A percentile compares a stretch with the other conserved stretches of the same genome.
Conservation (phyloP, 2,113 vertebrate genomes). For the Nesoenas mayeri region DNA sequence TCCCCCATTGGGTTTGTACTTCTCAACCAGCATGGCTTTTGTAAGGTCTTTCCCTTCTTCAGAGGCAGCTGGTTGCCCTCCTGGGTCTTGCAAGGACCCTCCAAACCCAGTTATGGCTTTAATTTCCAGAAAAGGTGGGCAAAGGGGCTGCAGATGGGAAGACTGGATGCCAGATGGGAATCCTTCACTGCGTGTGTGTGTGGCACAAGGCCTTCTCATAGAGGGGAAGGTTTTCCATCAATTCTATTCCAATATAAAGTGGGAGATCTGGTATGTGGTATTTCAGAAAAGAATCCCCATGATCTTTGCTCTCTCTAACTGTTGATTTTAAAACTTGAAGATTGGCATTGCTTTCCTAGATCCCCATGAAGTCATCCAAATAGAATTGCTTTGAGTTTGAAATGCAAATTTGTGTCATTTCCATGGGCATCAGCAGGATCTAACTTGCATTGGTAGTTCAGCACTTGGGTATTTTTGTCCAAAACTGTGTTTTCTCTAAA, state of each 20-base stretch:
- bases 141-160: neutral
- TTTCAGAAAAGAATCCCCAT: rapidly evolving
- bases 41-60: neutral
- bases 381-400: neutral
- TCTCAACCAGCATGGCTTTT: neutral
- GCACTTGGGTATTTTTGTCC: neutral
- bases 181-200: neutral
- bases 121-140: neutral
- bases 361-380: neutral
- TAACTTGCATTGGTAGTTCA: neutral
- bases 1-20: neutral
- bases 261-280: neutral
- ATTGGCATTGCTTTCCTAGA: neutral
- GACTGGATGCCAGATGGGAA: neutral
- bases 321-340: neutral
- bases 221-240: neutral
- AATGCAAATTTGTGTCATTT: neutral
- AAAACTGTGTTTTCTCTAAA: neutral
- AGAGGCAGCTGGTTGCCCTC: neutral
- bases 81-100: neutral
- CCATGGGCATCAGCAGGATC: neutral
- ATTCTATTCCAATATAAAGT: neutral
- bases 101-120: neutral
- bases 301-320: neutral
- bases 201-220: neutral